Evolutionary conservation across 2,888 invertebrate species (phyloP).

Genomic region (Therioaphis trifolii): DNA sequence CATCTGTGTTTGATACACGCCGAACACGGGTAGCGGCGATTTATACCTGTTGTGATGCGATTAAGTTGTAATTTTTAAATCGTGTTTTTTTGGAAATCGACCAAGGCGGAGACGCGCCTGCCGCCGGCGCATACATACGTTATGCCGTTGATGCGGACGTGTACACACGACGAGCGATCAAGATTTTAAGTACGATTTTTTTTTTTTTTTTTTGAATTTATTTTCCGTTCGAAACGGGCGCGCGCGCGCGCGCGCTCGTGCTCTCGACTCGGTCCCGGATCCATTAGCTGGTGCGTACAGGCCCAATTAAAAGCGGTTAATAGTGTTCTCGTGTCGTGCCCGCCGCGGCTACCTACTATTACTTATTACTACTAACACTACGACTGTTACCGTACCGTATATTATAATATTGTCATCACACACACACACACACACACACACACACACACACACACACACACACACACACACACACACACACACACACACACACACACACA

Average conservation of each 20-base stretch:
- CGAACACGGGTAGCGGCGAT: no score
- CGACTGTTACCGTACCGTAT: not conserved
- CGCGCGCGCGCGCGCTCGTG: not conserved
- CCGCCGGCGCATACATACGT: not conserved
- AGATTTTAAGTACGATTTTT: not conserved
- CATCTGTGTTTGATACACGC: no score
- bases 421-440: no score
- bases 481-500: no score
- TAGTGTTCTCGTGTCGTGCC: conserved; percentile 40
- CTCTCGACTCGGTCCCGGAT: not conserved
- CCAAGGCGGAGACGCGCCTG: not conserved
- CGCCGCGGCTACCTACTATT: not conserved
- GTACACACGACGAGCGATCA: not conserved
- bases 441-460: no score
- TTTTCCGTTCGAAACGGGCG: not conserved
- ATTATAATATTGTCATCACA: no score
- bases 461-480: no score
- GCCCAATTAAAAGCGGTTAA: conserved; percentile 46
- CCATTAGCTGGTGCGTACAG: conserved; percentile 23
- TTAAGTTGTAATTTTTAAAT: conserved; percentile 21
- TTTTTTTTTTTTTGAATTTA: not conserved
- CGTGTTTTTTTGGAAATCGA: not conserved
- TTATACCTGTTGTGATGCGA: conserved; percentile 22
- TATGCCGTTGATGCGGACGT: not conserved
- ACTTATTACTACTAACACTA: not conserved